Base-by-base conservation (phyloP, 2,113 vertebrate genomes). In the Nycticebus coucang region DNA sequence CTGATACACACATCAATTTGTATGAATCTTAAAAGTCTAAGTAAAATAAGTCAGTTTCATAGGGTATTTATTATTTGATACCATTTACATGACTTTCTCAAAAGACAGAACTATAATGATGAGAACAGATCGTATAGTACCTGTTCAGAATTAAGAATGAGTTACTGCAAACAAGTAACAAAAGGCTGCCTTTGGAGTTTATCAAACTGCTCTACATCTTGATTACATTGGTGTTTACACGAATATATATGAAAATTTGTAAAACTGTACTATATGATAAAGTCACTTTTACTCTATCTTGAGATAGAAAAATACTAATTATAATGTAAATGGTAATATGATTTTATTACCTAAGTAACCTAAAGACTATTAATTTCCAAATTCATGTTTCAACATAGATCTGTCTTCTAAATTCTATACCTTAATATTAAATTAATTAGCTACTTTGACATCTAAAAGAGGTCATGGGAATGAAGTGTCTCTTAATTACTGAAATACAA, bases 121-220 rank as follows among this genome's bases (percentile, higher is more conserved):
- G 62, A n/a, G 2, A 53, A 62, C 6, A 30, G 13, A 35, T 41
- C 37, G 22, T 7, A 50, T 10, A 50, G 1, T 11, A 21, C 7
- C 18, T 71, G 1, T 2, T 2, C 62, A 5, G 4, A 4, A 37
- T 55, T 79, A 68, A 18, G 7, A 74, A 1, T 21, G 14, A 1
- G 19, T 57, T 22, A 35, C 3, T 68, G 66, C 3, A 35, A 64
- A 57, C 21, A 19, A 4, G 80, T 15, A 41, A 35, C 0, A 68
- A 62, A 5, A 26, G 22, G 5, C 3, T 35, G 37, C 0, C 21
- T 75, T 68, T 68, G 4, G 59, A 8, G 45, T 13, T 75, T 28
- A 53, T 22, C 14, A 26, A 87, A 57, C 11, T 11, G 1, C n/a
- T 75, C 0, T 33, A 4, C 57, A 26, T 83, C 18, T 79, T 79